phyloP scores from a whole-genome alignment of 2,888 invertebrate genomes.

The Lepas anatifera region DNA sequence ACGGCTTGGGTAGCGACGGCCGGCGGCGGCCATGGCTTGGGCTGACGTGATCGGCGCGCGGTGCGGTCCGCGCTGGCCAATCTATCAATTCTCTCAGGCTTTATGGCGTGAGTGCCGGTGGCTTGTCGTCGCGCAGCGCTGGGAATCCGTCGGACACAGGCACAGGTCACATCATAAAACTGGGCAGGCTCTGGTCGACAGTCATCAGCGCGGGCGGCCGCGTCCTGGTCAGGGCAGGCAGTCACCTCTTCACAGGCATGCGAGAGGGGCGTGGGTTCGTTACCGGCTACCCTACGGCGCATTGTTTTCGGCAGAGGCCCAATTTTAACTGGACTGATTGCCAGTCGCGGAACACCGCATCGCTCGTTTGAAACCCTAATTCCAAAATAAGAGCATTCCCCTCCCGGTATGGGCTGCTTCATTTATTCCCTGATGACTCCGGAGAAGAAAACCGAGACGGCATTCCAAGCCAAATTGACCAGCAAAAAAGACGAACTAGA shows the following conservation, averaged over 20 bases:
- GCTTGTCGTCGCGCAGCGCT: background rate
- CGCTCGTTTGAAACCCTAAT: background rate
- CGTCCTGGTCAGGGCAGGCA: too few species aligned
- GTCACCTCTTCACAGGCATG: too few species aligned
- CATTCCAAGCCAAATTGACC: too few species aligned
- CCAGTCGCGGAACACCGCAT: background rate
- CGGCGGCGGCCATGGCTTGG: background rate
- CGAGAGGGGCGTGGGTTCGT: too few species aligned
- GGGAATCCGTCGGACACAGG: background rate
- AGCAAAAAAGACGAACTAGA: too few species aligned
- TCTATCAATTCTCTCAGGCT: constrained; percentile 7
- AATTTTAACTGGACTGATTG: background rate
- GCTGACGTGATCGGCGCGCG: too few species aligned
- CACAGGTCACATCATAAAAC: background rate
- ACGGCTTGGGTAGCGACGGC: background rate
- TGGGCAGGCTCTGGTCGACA: too few species aligned
- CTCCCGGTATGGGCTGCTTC: background rate
- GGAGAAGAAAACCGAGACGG: too few species aligned
- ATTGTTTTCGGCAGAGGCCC: too few species aligned
- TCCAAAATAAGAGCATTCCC: background rate
- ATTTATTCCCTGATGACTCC: background rate
- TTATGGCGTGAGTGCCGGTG: background rate
- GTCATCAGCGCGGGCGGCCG: too few species aligned
- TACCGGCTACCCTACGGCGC: too few species aligned
- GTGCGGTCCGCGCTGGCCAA: background rate